Evolutionary conservation across 2,113 vertebrate genomes (phyloP), one percentile per base, ranked within the genome.

Genomic region (Malurus alboscapulatus): DNA sequence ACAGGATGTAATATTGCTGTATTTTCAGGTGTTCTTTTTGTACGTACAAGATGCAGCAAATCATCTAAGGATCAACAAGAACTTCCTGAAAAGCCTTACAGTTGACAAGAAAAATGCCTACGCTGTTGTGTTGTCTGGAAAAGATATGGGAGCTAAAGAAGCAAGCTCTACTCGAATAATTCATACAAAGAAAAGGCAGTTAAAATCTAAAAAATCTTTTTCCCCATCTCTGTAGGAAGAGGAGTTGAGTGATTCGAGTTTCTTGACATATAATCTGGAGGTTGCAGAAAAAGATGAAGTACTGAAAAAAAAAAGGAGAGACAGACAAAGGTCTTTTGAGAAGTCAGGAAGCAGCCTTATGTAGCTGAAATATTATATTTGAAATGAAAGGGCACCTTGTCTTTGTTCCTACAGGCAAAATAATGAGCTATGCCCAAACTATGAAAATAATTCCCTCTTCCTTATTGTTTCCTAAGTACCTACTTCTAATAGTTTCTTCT

Each of bases 351-450:
- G 38, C 34, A 92, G 63, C 12, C 51, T 77, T 59, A 62, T 66
- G 77, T 19, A 80, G 22, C 65, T 77, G 53, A 45, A n/a, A 62
- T 13, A 11, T 62, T 54, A 34, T 3, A 50, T 2, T 22, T 6
- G 22, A 93, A 94, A 77, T 86, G 15, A 90, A 94, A 93, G 59
- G 15, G 65, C n/a, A 92, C 32, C 22, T 80, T 92, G 67, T 36
- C 68, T 80, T 78, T 89, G 25, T 81, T 18, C 17, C 38, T 51
- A 17, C 26, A 84, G 84, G 32, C 25, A 73, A 71, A 92, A 88
- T 38, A 84, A 88, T 36, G 12, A 95, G 51, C 47, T 90, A 24
- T 66, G n/a, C 14, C 36, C 32, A 69, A 63, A 29, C 32, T 36
- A 57, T 15, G 29, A 76, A 72, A 55, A 68, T 9, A 34, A 87